Percentiles rank a stretch among this genome's conserved stretches.
phyloP scores from a whole-genome alignment of 2,888 invertebrate genomes.

The Amblyteles armatorius region DNA sequence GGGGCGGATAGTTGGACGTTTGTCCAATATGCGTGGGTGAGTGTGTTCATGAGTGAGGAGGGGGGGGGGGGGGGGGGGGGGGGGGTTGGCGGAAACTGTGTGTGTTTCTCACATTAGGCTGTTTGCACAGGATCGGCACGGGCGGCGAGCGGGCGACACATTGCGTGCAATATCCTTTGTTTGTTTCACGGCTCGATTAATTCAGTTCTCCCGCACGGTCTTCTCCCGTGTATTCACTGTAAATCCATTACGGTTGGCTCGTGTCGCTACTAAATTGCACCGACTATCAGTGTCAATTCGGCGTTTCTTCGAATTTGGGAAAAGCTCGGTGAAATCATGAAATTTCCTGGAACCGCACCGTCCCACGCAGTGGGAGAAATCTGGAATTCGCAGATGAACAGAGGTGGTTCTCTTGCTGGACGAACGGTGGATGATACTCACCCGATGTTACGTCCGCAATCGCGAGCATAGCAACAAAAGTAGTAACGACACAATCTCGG shows the following conservation, averaged over 20 bases:
- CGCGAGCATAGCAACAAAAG: conserved; percentile 62
- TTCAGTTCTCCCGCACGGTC: conserved; percentile 72
- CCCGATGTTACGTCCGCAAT: conserved; percentile 50
- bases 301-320: conserved; percentile 48
- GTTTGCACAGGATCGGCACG: conserved; percentile 80
- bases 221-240: conserved; percentile 74
- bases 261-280: conserved; percentile 53
- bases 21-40: conserved; percentile 76
- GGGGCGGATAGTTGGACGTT: conserved; percentile 53
- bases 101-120: conserved; percentile 84
- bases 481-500: conserved; percentile 74
- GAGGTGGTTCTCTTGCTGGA: conserved; percentile 12
- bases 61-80: background rate
- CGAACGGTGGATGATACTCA: conserved; percentile 22
- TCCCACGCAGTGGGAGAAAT: conserved; percentile 16
- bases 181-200: conserved; percentile 79
- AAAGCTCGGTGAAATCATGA: background rate
- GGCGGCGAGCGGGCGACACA: conserved; percentile 76
- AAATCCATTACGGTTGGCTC: conserved; percentile 75
- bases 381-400: conserved; percentile 27
- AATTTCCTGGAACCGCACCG: conserved; percentile 11
- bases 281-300: conserved; percentile 29
- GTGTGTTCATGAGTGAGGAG: conserved; percentile 21
- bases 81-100: conserved; percentile 69
- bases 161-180: conserved; percentile 83